Conservation (phyloP, 2,113 vertebrate species). For the Erythrolamprus reginae region DNA sequence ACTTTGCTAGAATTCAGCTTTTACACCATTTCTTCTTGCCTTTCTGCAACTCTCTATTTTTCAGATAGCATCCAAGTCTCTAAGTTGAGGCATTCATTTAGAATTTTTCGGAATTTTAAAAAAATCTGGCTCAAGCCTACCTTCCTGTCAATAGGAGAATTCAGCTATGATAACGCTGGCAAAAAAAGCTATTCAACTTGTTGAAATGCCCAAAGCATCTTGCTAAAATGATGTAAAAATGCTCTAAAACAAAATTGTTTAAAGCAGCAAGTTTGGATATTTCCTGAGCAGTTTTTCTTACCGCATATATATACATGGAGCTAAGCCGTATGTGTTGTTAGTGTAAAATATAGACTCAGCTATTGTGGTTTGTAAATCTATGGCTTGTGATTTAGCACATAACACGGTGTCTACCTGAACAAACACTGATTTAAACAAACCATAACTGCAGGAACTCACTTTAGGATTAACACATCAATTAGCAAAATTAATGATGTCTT, state of each 20-base stretch:
- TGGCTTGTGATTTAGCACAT: neutral
- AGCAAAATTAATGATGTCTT: neutral
- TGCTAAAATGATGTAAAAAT: neutral
- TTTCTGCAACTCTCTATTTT: neutral
- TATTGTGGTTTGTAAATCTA: neutral
- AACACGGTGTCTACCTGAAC: neutral
- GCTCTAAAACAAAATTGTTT: neutral
- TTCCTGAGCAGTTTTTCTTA: neutral
- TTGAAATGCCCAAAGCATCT: neutral
- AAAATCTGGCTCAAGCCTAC: neutral
- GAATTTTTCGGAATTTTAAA: neutral
- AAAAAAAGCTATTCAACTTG: neutral
- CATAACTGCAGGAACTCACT: neutral
- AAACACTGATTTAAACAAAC: neutral
- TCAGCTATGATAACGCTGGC: neutral
- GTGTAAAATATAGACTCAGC: neutral
- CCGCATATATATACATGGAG: neutral
- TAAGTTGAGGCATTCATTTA: neutral
- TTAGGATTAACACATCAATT: neutral
- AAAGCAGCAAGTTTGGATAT: neutral
- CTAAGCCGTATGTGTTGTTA: neutral
- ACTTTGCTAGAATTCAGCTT: too few relatives aligned
- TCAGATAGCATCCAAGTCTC: neutral
- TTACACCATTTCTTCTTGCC: neutral
- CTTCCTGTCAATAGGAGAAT: neutral